Evolutionary conservation across 2,888 invertebrate genomes (phyloP), one percentile per base, ranked within the genome.

Genomic region (Luperina testacea): DNA sequence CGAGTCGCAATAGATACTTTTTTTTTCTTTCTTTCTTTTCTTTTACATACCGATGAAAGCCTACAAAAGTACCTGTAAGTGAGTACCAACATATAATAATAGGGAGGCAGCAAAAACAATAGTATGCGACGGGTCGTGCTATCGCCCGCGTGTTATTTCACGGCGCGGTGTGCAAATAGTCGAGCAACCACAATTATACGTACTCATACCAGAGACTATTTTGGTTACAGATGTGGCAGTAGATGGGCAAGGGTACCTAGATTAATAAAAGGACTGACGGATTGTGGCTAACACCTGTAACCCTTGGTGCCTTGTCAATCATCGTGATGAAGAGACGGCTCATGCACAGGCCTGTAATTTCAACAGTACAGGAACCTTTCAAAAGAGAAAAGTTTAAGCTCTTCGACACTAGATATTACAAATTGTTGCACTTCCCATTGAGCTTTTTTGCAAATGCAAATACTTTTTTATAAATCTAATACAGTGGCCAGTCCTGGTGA

Each of bases 141-240:
- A 96, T 96, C 96, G 92, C 89, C 78, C 81, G 88, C 86, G 90
- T 96, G 95, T 96, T 96, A 94, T 95, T 96, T 94, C 96, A 96
- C 93, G 91, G 93, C 90, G 92, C 92, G 88, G 94, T 94, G 93
- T 90, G 92, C 94, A 94, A 95, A 95, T 95, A 94, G 92, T 92
- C 91, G 87, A 84, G 90, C 87, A 86, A 83, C 89, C 91, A 88
- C 92, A 92, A 92, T 92, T 92, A 94, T 93, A 92, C 90, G 83
- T 89, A 91, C 91, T 80, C 86, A 83, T 68, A 80, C 13, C 72
- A 70, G 75, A 80, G 84, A 85, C 0, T 77, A 77, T 11, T 13
- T n/a, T 61, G 5, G 17, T n/a, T 64, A 83, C 83, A 90, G 92
- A 91, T 45, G 57, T 15, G 79, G 48, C 69, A 42, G 4, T 72